A percentile compares a stretch with the other conserved stretches of the same genome.
phyloP scores from a whole-genome alignment of 2,797 vertebrate genomes.

The Xenopus petersii region DNA sequence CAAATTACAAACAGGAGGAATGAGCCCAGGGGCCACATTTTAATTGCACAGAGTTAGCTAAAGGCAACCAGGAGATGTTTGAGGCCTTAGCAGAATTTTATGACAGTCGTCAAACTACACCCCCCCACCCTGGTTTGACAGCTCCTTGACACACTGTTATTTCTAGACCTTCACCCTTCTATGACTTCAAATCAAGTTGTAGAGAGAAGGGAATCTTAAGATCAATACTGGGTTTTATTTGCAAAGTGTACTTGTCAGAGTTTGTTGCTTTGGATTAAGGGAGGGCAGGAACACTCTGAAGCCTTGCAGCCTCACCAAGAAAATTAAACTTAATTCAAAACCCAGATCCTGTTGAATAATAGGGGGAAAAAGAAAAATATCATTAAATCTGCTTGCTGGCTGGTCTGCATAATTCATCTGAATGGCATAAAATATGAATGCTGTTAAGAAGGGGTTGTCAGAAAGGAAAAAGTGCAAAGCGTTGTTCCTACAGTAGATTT shows the following conservation, averaged over 20 bases:
- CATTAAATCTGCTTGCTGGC: conserved; percentile 43
- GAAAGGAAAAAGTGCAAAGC: conserved; percentile 1
- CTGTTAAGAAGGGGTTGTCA: conserved; percentile 41
- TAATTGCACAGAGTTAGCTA: conserved; percentile 35
- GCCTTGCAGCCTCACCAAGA: conserved; percentile 26
- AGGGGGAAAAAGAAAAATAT: conserved; percentile 34
- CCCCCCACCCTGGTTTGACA: conserved; percentile 22
- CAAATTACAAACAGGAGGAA: neutral
- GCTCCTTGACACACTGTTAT: conserved; percentile 41
- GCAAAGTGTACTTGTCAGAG: conserved; percentile 42
- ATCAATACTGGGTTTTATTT: conserved; percentile 45
- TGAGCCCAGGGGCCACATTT: conserved; percentile 20
- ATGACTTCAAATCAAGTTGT: conserved; percentile 37
- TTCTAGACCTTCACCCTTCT: conserved; percentile 35
- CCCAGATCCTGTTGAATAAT: conserved; percentile 30
- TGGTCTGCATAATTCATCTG: conserved; percentile 45
- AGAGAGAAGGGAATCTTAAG: conserved; percentile 29
- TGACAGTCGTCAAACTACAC: conserved; percentile 12
- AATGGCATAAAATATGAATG: conserved; percentile 46
- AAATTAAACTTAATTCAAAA: conserved; percentile 38
- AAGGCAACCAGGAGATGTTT: conserved; percentile 12
- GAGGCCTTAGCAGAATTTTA: conserved; percentile 23
- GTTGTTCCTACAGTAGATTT: neutral
- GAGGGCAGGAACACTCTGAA: conserved; percentile 16
- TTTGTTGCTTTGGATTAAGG: conserved; percentile 38